Conservation (phyloP, 2,797 vertebrate species). For the Petrocephalus sullivani region DNA sequence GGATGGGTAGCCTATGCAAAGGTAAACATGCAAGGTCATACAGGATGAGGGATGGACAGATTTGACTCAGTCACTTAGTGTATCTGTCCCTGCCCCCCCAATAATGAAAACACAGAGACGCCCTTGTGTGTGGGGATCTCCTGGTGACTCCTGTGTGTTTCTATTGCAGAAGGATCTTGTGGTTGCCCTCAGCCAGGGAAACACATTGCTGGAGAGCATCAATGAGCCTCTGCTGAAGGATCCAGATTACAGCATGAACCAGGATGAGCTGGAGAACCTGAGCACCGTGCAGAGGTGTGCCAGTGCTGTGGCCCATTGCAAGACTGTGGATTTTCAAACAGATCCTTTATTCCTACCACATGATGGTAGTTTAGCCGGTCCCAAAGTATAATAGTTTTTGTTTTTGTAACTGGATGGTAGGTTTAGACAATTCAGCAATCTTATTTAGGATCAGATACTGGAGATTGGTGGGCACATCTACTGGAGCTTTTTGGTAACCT, state of each 20-base stretch:
- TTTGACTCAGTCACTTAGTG: neutral
- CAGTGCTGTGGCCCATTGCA: neutral
- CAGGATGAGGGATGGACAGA: neutral
- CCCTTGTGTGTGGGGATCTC: neutral
- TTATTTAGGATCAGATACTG: neutral
- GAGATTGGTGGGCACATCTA: neutral
- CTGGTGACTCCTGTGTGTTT: neutral
- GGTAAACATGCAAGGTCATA: neutral
- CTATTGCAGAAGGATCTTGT: conserved; percentile 74
- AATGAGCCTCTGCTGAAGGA: conserved; percentile 73
- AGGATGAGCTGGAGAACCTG: conserved; percentile 87
- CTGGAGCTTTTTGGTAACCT: neutral
- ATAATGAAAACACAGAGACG: no score
- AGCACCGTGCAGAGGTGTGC: conserved; percentile 84
- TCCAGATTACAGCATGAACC: conserved; percentile 78
- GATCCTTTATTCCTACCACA: neutral
- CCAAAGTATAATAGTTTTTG: neutral
- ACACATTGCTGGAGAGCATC: conserved; percentile 69
- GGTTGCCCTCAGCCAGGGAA: conserved; percentile 74
- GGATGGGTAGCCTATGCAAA: neutral
- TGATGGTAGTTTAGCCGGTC: neutral
- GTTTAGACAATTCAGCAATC: neutral
- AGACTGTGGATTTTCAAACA: neutral
- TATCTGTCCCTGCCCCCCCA: neutral
- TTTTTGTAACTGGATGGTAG: neutral